Conservation (phyloP, 1,140 invertebrate genomes). For the Brachystomella parvula region DNA sequence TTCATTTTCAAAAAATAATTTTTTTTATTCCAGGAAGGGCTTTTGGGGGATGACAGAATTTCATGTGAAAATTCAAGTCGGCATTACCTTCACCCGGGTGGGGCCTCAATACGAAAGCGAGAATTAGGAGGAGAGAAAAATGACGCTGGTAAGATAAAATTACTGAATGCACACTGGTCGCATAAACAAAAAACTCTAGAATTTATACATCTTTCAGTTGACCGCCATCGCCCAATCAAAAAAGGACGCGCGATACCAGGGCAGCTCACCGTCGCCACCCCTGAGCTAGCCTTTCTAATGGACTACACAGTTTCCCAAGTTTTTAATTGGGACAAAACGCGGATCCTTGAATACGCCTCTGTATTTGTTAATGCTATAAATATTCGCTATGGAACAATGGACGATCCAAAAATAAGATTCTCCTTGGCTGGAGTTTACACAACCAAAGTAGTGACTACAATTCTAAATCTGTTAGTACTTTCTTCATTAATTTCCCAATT, state of each 20-base stretch:
- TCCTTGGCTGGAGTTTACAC: slow-evolving; percentile 29
- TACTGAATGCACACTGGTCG: not conserved
- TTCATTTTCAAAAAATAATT: no score
- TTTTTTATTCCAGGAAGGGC: not conserved
- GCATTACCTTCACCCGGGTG: not conserved
- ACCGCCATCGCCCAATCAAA: not conserved
- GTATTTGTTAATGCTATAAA: slow-evolving; percentile 37
- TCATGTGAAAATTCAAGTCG: not conserved
- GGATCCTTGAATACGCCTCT: slow-evolving; percentile 29
- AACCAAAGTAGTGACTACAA: not conserved
- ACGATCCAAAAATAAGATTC: slow-evolving; percentile 29
- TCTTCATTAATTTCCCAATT: not conserved
- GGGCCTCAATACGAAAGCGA: not conserved
- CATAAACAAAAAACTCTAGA: not conserved
- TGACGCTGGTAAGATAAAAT: not conserved
- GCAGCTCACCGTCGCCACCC: not conserved
- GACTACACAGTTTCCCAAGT: slow-evolving; percentile 26
- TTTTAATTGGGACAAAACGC: slow-evolving; percentile 16
- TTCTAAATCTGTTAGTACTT: not conserved
- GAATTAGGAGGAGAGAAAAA: not conserved
- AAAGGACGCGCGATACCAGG: not conserved
- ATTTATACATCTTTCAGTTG: no score
- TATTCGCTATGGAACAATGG: slow-evolving; percentile 28
- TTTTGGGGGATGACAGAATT: not conserved
- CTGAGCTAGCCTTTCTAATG: slow-evolving; percentile 35